Conservation (phyloP, 2,113 vertebrate genomes). For the Hypomesus transpacificus region DNA sequence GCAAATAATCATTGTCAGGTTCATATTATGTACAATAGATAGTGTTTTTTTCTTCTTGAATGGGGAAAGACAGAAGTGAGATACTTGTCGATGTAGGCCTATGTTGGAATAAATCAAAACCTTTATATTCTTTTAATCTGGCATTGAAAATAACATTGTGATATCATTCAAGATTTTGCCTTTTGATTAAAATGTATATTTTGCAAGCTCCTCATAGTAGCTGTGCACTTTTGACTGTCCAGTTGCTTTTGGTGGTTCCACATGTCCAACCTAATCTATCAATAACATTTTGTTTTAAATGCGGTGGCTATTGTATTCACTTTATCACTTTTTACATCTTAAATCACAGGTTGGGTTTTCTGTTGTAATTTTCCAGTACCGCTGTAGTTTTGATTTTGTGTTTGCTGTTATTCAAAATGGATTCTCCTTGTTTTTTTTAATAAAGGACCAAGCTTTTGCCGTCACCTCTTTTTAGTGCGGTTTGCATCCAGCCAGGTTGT, state of each 20-base stretch:
- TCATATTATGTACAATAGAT: no score
- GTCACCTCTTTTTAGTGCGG: slow-evolving; percentile 30
- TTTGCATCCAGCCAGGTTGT: slow-evolving; percentile 45
- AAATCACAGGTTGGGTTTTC: slow-evolving; percentile 38
- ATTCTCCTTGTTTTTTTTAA: slow-evolving; percentile 25
- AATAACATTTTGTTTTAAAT: slow-evolving; percentile 21
- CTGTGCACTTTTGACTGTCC: slow-evolving; percentile 46
- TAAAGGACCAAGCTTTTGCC: slow-evolving; percentile 61
- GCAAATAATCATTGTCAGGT: no score
- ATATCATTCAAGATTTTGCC: background rate
- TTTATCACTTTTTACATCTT: slow-evolving; percentile 37
- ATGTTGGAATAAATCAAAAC: no score
- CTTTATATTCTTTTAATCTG: background rate
- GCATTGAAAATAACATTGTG: slow-evolving; percentile 13
- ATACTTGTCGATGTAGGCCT: no score
- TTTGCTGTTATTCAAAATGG: slow-evolving; percentile 47
- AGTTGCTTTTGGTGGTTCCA: slow-evolving; percentile 42
- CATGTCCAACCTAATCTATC: slow-evolving; percentile 35
- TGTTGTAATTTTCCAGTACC: slow-evolving; percentile 38
- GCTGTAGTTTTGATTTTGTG: slow-evolving; percentile 59
- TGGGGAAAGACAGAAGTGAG: no score
- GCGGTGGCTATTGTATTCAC: slow-evolving; percentile 8
- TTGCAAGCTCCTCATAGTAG: slow-evolving; percentile 35
- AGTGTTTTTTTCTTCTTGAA: no score
- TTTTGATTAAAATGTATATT: background rate